Percentiles rank a stretch among this genome's conserved stretches.
Evolutionary conservation across 2,797 vertebrate species (phyloP).

Genomic region (Yasuhikotakia modesta): DNA sequence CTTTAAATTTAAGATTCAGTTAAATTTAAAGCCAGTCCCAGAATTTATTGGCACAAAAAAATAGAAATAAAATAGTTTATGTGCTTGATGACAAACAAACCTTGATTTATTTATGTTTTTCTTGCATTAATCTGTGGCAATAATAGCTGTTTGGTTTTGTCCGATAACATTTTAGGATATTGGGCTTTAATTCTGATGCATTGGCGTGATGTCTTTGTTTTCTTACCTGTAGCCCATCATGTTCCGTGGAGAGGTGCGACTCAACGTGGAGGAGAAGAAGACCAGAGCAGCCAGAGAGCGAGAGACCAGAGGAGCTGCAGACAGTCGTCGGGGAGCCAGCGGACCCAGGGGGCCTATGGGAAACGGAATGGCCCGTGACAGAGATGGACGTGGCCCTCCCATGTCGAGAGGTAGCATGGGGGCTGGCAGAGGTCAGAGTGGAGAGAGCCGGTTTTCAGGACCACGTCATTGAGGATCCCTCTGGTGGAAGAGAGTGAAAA

Average conservation of each 20-base stretch:
- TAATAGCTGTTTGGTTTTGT: too few species aligned
- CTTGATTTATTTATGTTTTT: too few species aligned
- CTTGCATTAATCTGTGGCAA: too few species aligned
- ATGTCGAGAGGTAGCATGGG: constrained; percentile 73
- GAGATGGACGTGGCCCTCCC: constrained; percentile 80
- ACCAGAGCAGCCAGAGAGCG: constrained; percentile 84
- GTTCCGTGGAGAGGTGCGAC: constrained; percentile 95
- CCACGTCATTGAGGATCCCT: constrained; percentile 74
- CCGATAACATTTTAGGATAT: too few species aligned
- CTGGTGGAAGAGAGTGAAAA: constrained; percentile 72
- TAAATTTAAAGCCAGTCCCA: too few species aligned
- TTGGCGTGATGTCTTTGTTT: background rate
- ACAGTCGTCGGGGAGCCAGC: constrained; percentile 79
- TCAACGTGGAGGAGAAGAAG: constrained; percentile 99
- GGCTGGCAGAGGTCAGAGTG: constrained; percentile 80
- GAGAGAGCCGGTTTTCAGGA: constrained; percentile 82
- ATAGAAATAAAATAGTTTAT: too few species aligned
- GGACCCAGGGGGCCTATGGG: constrained; percentile 82
- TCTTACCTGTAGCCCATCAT: constrained; percentile 89
- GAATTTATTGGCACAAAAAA: too few species aligned
- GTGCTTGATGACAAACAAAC: too few species aligned
- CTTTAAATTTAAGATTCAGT: too few species aligned
- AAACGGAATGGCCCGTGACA: constrained; percentile 82
- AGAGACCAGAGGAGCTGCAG: constrained; percentile 80
- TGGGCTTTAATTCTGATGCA: too few species aligned